phyloP scores from a whole-genome alignment of 1,140 invertebrate species.

The Drosophila fuyamai region DNA sequence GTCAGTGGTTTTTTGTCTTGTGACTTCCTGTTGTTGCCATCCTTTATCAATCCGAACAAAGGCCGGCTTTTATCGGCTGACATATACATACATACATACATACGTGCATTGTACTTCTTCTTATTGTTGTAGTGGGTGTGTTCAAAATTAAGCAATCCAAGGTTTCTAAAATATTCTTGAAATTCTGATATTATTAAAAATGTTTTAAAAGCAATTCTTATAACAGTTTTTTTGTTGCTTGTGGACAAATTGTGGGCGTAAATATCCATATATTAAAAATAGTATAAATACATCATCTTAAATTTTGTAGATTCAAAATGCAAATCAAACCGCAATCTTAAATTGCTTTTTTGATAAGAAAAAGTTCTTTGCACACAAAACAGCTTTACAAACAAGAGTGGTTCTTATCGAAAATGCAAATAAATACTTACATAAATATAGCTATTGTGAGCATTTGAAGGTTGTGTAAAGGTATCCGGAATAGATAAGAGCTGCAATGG shows the following conservation, averaged over 20 bases:
- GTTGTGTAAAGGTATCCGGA: conserved; percentile 16
- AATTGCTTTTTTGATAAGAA: not conserved
- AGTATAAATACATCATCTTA: too few relatives aligned
- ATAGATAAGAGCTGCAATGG: conserved; percentile 7
- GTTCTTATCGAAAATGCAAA: conserved; percentile 12
- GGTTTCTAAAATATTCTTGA: not conserved
- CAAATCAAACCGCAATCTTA: too few relatives aligned
- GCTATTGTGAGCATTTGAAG: not conserved
- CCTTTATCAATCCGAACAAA: conserved; percentile 51
- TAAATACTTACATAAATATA: not conserved
- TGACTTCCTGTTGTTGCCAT: conserved; percentile 63
- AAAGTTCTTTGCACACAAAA: not conserved
- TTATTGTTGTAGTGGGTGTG: not conserved
- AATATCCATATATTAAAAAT: not conserved
- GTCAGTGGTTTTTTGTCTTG: conserved; percentile 24
- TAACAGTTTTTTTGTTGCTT: not conserved
- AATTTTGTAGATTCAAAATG: too few relatives aligned
- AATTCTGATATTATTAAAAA: not conserved
- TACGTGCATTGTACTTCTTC: conserved; percentile 14
- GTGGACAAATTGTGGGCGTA: not conserved
- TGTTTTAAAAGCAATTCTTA: not conserved
- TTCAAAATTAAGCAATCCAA: not conserved
- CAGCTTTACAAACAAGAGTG: not conserved
- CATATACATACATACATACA: not conserved
- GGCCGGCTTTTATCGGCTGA: conserved; percentile 22